phyloP scores from a whole-genome alignment of 2,888 invertebrate genomes.

The Prenolepis imparis region DNA sequence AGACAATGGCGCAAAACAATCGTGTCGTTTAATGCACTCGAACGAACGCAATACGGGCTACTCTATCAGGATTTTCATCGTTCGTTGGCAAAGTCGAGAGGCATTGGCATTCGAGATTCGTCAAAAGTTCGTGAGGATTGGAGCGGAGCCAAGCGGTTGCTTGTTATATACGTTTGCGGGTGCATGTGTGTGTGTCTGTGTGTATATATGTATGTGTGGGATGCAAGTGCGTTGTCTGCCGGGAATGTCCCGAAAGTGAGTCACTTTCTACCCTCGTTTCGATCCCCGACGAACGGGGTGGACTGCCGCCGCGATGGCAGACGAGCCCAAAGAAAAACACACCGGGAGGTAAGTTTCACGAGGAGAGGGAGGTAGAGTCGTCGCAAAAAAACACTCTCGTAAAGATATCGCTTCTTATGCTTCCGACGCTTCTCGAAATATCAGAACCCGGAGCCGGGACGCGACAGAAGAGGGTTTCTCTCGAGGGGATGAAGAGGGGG shows the following conservation, averaged over 20 bases:
- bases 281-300: conserved; percentile 62
- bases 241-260: conserved; percentile 68
- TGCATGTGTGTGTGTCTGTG: background rate
- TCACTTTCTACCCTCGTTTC: conserved; percentile 72
- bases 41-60: conserved; percentile 5
- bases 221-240: conserved; percentile 66
- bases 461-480: conserved; percentile 3
- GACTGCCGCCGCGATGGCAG: conserved; percentile 56
- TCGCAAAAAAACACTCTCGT: conserved; percentile 58
- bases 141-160: conserved; percentile 34
- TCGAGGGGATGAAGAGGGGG: background rate
- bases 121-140: conserved; percentile 57
- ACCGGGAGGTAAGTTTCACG: conserved; percentile 58
- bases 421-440: conserved; percentile 67
- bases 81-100: conserved; percentile 15
- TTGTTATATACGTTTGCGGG: conserved; percentile 26
- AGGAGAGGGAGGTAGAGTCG: conserved; percentile 12
- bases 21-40: conserved; percentile 25
- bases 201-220: background rate
- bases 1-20: conserved; percentile 3
- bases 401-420: conserved; percentile 73
- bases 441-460: conserved; percentile 56
- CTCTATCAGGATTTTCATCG: conserved; percentile 33
- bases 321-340: conserved; percentile 68
- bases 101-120: conserved; percentile 55